Percentiles rank a stretch among this genome's conserved stretches.
Evolutionary conservation across 2,888 invertebrate genomes (phyloP).

Genomic region (Machimus rusticus): DNA sequence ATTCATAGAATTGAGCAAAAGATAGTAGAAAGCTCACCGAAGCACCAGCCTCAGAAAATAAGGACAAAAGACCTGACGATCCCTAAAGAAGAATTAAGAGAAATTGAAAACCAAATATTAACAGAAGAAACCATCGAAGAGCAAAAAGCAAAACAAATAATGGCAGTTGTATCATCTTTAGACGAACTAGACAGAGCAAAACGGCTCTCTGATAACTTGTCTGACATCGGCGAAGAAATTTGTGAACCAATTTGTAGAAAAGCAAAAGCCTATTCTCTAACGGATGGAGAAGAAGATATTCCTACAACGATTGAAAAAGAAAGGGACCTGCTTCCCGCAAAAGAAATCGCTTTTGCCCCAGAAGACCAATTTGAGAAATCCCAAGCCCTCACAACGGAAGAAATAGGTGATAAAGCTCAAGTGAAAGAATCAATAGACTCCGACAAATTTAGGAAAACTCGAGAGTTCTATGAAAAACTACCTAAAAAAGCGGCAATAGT

Average conservation of each 20-base stretch:
- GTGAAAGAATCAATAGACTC: constrained; percentile 2
- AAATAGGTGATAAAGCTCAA: background rate
- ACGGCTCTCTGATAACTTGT: background rate
- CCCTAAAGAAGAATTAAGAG: constrained; percentile 10
- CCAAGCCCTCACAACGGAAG: background rate
- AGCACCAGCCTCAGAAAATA: background rate
- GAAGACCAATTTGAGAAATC: constrained; percentile 38
- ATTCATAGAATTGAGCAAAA: constrained; percentile 57
- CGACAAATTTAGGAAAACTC: background rate
- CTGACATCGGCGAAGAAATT: constrained; percentile 47
- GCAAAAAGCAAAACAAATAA: constrained; percentile 13
- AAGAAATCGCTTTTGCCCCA: constrained; percentile 47
- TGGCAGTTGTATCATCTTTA: background rate
- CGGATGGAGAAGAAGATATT: constrained; percentile 48
- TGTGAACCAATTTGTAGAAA: constrained; percentile 48
- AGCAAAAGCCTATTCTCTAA: constrained; percentile 41
- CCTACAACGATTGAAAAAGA: background rate
- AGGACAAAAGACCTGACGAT: background rate
- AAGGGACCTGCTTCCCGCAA: constrained; percentile 46
- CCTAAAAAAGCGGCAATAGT: background rate
- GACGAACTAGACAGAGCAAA: background rate
- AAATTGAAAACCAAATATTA: constrained; percentile 46
- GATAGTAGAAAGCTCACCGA: constrained; percentile 50
- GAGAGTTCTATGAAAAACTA: constrained; percentile 2
- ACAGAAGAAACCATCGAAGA: constrained; percentile 25